Conservation (phyloP, 2,113 vertebrate genomes). For the Stigmatopora nigra region DNA sequence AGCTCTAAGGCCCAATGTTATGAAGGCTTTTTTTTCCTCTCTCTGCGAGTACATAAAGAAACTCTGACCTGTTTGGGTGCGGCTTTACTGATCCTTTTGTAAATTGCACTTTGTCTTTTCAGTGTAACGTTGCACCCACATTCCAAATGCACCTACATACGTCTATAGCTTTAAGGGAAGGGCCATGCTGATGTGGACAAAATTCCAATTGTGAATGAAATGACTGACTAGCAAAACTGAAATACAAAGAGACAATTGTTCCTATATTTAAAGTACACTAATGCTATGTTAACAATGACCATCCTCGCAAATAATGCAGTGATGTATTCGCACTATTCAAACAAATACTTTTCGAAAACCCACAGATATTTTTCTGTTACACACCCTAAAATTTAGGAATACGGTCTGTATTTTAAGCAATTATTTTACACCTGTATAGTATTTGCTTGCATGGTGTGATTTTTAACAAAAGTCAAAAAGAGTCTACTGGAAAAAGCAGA, state of each 20-base stretch:
- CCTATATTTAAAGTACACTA: background rate
- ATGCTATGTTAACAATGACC: background rate
- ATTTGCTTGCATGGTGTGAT: background rate
- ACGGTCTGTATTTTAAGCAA: background rate
- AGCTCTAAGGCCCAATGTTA: background rate
- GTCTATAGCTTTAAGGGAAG: background rate
- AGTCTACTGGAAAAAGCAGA: background rate
- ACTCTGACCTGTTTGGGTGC: slow-evolving; percentile 9
- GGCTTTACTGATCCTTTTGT: background rate
- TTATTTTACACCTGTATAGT: background rate
- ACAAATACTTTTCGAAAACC: background rate
- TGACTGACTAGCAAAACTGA: background rate
- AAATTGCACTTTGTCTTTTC: background rate
- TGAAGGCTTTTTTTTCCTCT: background rate
- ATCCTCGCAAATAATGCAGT: background rate
- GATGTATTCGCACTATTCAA: background rate
- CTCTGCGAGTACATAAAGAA: background rate
- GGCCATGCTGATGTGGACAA: background rate
- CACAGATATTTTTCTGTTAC: background rate
- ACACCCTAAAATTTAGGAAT: background rate
- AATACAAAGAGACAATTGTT: background rate
- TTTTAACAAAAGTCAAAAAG: slow-evolving; percentile 20
- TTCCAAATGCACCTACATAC: background rate
- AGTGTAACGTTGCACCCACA: slow-evolving; percentile 4
- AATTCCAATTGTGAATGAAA: background rate